Conservation (phyloP, 1,140 invertebrate species). For the Drosophila santomea region DNA sequence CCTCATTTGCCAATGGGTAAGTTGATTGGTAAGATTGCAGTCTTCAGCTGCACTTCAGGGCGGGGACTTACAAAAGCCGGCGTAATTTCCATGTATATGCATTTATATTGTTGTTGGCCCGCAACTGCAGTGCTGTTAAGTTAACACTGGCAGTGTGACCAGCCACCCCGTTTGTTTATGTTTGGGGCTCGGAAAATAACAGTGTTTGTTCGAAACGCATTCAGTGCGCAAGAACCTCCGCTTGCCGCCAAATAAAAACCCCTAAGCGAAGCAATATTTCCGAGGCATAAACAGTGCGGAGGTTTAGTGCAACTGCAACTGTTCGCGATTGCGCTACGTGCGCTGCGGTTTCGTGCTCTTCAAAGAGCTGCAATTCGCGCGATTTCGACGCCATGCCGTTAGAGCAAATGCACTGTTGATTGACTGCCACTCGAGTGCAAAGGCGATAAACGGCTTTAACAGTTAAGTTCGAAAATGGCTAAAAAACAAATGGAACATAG, state of each 20-base stretch:
- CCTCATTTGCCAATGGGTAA: neutral
- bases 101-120: slow-evolving; percentile 5
- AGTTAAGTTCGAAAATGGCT: slow-evolving; percentile 52
- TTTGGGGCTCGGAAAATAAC: slow-evolving; percentile 25
- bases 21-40: neutral
- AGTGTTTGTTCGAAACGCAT: slow-evolving; percentile 20
- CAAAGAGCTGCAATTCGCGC: slow-evolving; percentile 28
- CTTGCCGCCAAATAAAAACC: slow-evolving; percentile 65
- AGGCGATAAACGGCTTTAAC: slow-evolving; percentile 31
- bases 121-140: slow-evolving; percentile 3
- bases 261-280: slow-evolving; percentile 8
- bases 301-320: slow-evolving; percentile 74
- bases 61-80: slow-evolving; percentile 8
- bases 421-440: slow-evolving; percentile 30
- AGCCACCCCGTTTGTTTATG: slow-evolving; percentile 7
- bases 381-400: slow-evolving; percentile 34
- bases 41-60: neutral
- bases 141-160: slow-evolving; percentile 10
- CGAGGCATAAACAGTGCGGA: slow-evolving; percentile 3
- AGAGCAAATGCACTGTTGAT: slow-evolving; percentile 41
- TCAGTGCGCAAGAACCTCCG: slow-evolving; percentile 55
- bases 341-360: neutral
- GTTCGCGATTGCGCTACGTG: slow-evolving; percentile 38
- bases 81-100: slow-evolving; percentile 1
- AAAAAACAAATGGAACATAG: neutral